Conservation (phyloP, 2,888 invertebrate species). For the Agrotis ipsilon region DNA sequence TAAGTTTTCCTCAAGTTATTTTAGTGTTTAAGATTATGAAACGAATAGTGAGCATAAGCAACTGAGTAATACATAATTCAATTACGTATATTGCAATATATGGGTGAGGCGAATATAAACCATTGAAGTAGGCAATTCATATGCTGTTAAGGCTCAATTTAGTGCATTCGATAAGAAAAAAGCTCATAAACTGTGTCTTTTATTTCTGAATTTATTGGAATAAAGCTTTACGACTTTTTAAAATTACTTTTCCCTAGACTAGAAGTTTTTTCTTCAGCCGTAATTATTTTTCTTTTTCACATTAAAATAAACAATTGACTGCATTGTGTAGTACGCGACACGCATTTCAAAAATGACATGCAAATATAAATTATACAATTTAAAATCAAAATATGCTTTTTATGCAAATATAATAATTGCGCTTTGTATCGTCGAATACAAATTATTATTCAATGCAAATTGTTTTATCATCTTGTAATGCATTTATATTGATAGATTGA, state of each 20-base stretch:
- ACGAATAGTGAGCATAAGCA: background rate
- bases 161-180: background rate
- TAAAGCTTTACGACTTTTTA: background rate
- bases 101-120: background rate
- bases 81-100: background rate
- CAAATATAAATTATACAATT: conserved; percentile 14
- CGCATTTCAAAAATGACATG: background rate
- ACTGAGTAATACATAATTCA: conserved; percentile 1
- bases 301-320: conserved; percentile 2
- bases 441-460: conserved; percentile 33
- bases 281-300: no score
- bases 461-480: conserved; percentile 7
- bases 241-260: no score
- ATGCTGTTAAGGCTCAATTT: background rate
- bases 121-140: background rate
- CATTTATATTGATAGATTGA: conserved; percentile 35
- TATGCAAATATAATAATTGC: conserved; percentile 32
- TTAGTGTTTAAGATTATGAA: background rate
- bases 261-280: no score
- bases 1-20: conserved; percentile 2
- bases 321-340: background rate
- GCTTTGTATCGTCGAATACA: conserved; percentile 15
- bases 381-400: conserved; percentile 28
- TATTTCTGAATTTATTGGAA: background rate
- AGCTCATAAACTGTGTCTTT: conserved; percentile 1